Evolutionary conservation across 2,113 vertebrate genomes (phyloP).

Genomic region (Osmerus mordax): DNA sequence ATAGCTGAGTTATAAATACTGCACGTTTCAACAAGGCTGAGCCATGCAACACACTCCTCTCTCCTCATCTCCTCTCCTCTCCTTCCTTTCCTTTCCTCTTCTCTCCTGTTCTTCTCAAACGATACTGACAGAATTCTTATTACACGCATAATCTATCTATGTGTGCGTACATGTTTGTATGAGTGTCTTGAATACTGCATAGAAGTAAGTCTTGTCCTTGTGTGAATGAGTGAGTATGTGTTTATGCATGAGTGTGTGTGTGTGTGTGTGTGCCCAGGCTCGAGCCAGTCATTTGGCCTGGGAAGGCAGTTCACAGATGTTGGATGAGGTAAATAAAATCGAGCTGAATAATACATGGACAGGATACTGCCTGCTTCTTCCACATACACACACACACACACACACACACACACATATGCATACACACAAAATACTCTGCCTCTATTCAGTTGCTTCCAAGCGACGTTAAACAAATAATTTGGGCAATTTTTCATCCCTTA

Average conservation of each 20-base stretch:
- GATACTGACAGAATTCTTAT: no score
- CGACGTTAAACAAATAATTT: no score
- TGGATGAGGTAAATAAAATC: conserved; percentile 61
- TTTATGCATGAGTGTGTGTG: not conserved
- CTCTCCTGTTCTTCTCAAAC: not conserved
- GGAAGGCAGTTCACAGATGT: conserved; percentile 41
- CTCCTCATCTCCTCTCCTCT: not conserved
- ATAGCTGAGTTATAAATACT: not conserved
- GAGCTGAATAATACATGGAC: conserved; percentile 58
- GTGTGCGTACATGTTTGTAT: no score
- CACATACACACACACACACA: not conserved
- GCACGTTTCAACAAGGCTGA: not conserved
- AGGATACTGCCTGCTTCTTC: conserved; percentile 35
- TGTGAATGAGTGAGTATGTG: not conserved
- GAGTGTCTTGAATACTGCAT: no score
- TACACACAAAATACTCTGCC: no score
- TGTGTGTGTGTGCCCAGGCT: conserved; percentile 13
- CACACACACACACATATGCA: not conserved
- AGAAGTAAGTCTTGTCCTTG: no score
- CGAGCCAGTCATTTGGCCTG: conserved; percentile 22
- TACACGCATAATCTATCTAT: no score
- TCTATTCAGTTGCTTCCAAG: no score
- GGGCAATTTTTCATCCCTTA: not conserved
- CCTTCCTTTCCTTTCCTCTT: not conserved
- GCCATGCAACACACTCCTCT: not conserved